Base-by-base conservation (phyloP, 2,113 vertebrate genomes). In the Heloderma charlesbogerti region DNA sequence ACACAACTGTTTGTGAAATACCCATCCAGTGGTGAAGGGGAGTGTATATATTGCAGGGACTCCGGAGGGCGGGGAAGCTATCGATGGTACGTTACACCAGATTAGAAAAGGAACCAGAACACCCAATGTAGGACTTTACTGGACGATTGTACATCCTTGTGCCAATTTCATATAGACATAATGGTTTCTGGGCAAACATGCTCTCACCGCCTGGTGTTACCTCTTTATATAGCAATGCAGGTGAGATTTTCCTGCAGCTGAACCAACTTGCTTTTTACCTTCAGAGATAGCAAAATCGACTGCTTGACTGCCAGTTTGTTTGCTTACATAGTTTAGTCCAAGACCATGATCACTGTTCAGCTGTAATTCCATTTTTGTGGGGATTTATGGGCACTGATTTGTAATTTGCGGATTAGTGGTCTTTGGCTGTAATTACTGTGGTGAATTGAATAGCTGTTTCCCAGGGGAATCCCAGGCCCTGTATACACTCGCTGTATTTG, bases 341-440 rank as follows among this genome's bases (percentile, higher is more conserved):
- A 90, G 91, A 90, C 93, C 67, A 79, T 0, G 0, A 88, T 89
- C 0, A 6, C 92, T 92, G 92, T 87, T 93, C 89, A 67, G 91
- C 93, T 93, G 93, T 82, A 81, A 89, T 89, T 34, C 90, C 78
- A 93, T 96, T 96, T 96, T 92, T 95, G 91, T 37, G 2, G 92
- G 94, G 88, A 75, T 93, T 91, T 78, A 66, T 67, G 87, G 91
- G 92, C 94, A 69, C 91, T 84, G 95, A 89, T 93, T 94, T 94
- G 94, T 94, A 96, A 95, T 96, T 93, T 95, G 92, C 40, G 90
- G 93, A 95, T 96, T 95, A 96, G 94, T 94, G 91, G 90, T 85
- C 6, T 90, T 94, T 94, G 95, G 89, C 89, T 94, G 95, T 96
- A 95, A 95, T 96, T 94, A 95, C 87, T 91, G 93, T 91, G 48